Base-by-base conservation (phyloP, 1,140 invertebrate genomes). In the Acromyrmex charruanus region DNA sequence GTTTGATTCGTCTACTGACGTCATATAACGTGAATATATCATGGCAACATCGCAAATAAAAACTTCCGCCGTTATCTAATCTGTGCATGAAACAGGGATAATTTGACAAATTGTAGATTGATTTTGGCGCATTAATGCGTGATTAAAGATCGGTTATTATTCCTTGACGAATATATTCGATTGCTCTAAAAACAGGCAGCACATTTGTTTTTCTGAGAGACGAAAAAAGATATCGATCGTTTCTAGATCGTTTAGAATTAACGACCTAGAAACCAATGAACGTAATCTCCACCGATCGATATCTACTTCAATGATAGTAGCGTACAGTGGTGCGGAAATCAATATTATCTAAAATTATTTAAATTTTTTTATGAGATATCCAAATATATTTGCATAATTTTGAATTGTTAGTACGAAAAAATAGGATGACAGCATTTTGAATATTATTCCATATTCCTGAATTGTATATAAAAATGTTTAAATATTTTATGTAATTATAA, bases 51-150 rank as follows among this genome's bases (percentile, higher is more conserved):
- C 25, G 21, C 16, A 21, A 58, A 85, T 88, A 82, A 89, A 91
- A 90, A 39, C 21, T 77, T 81, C 58, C 9, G 55, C 14, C 14
- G 25, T 63, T 90, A 91, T 93, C 91, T 92, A 89, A 91, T 92
- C 89, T 88, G 55, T 18, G 21, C 12, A 28, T 25, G 31, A 65
- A 66, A 55, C 9, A 53, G 44, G 4, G 6, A 3, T 16, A 58
- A 61, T 31, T 72, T 2, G 49, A 25, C 0, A 39, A 55, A 88
- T 82, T 6, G 18, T 49, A 69, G 2, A 61, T 61, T 51, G 44
- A 71, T 66, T 59, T 18, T 9, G 49, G 10, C 14, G 5, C n/a
- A 59, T 44, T 65, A 25, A 66, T 21, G 77, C 16, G 44, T 18
- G 12, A 0, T 14, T 12, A 21, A 7, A 66, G 49, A 69, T 69